phyloP scores from a whole-genome alignment of 1,140 invertebrate species.

The Drosophila nikananu region DNA sequence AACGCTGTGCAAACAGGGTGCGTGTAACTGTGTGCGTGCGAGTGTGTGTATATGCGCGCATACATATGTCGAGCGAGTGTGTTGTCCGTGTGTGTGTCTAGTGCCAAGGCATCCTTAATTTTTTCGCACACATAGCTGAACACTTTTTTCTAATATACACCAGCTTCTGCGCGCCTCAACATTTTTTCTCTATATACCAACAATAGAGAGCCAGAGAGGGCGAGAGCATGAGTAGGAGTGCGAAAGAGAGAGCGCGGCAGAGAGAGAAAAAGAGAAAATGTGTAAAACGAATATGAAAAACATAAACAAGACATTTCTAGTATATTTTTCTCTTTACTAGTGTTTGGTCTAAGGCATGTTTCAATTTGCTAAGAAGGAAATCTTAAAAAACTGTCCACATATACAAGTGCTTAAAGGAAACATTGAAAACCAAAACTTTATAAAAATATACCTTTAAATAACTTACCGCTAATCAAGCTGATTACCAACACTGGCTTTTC shows the following conservation, averaged over 20 bases:
- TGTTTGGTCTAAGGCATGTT: not conserved
- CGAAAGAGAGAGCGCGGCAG: slow-evolving; percentile 15
- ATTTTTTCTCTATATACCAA: slow-evolving; percentile 81
- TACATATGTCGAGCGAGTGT: slow-evolving; percentile 33
- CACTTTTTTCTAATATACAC: slow-evolving; percentile 57
- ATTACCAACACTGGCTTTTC: slow-evolving; percentile 28
- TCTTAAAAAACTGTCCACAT: too few species aligned
- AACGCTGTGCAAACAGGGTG: slow-evolving; percentile 72
- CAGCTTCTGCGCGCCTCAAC: slow-evolving; percentile 48
- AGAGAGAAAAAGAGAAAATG: slow-evolving; percentile 23
- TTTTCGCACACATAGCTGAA: slow-evolving; percentile 68
- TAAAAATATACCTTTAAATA: slow-evolving; percentile 4
- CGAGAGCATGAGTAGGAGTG: slow-evolving; percentile 20
- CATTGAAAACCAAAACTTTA: not conserved
- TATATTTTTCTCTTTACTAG: not conserved
- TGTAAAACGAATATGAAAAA: slow-evolving; percentile 17
- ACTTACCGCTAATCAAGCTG: slow-evolving; percentile 7
- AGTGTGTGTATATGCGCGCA: slow-evolving; percentile 48
- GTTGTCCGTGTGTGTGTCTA: slow-evolving; percentile 56
- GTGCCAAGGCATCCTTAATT: slow-evolving; percentile 62
- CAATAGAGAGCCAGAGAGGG: slow-evolving; percentile 61
- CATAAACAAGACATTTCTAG: slow-evolving; percentile 16
- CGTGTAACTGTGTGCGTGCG: slow-evolving; percentile 60
- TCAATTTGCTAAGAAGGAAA: not conserved
- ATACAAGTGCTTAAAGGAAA: not conserved